A percentile compares a stretch with the other conserved stretches of the same genome.
Conservation (phyloP, 2,797 vertebrate genomes). For the Sebastes miniatus region DNA sequence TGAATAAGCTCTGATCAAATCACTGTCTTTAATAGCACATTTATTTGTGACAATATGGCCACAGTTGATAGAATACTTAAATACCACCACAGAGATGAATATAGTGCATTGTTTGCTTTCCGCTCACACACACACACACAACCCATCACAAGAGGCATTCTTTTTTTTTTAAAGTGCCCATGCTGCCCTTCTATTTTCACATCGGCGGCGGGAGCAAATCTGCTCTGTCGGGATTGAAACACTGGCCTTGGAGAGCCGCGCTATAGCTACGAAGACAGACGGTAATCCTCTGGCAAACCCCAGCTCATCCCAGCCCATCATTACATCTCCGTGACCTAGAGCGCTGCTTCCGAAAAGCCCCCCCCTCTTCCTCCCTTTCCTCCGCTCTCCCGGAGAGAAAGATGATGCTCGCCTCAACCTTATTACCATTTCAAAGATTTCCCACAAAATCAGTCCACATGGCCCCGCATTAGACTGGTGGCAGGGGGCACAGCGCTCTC, state of each 20-base stretch:
- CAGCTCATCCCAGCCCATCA: slow-evolving; percentile 68
- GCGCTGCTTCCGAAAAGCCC: slow-evolving; percentile 31
- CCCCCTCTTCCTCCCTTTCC: not conserved
- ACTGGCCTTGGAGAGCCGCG: slow-evolving; percentile 52
- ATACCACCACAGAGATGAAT: not conserved
- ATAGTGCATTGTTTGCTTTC: slow-evolving; percentile 23
- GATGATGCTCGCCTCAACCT: slow-evolving; percentile 44
- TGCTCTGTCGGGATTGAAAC: slow-evolving; percentile 64
- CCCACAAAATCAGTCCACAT: slow-evolving; percentile 64
- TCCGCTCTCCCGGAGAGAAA: slow-evolving; percentile 25
- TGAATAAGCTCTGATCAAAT: slow-evolving; percentile 1
- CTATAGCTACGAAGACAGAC: slow-evolving; percentile 58
- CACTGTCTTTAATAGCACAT: not conserved
- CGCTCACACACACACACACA: not conserved
- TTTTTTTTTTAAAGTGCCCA: slow-evolving; percentile 1
- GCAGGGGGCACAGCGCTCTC: slow-evolving; percentile 27
- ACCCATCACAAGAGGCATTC: slow-evolving; percentile 6
- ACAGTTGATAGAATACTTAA: not conserved
- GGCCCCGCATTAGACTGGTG: slow-evolving; percentile 50
- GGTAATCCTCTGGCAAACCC: slow-evolving; percentile 75
- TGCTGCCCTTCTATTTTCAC: slow-evolving; percentile 50
- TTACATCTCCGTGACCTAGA: slow-evolving; percentile 68
- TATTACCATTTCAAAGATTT: slow-evolving; percentile 80
- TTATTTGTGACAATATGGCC: not conserved
- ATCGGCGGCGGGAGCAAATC: slow-evolving; percentile 54